Evolutionary conservation across 2,888 invertebrate species (phyloP), one percentile per base, ranked within the genome.

Genomic region (Phengaris arion): DNA sequence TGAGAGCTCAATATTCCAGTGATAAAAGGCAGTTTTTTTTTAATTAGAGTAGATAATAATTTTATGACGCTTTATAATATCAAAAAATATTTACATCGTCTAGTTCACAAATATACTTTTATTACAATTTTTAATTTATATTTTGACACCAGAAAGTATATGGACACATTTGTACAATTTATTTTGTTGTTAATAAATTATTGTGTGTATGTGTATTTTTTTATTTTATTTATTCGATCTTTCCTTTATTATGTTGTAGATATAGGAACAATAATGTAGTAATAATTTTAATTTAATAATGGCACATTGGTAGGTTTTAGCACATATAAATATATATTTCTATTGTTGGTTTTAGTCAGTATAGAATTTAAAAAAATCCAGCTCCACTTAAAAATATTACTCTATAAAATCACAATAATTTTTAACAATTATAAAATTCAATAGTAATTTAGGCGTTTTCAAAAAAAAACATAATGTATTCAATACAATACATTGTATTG

Each of bases 161-260:
- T 22, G 9, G 57, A 59, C 64, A 35, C 35, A 35, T 64, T 35
- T 35, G 64, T 64, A 45, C 64, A 64, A 64, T 22, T 64, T 64
- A 64, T 64, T 64, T 64, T 64, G 64, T 64, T 64, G 64, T 64
- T 45, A 64, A 64, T 64, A 64, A 64, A 64, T 64, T 64, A 64
- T 64, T 64, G 35, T 64, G 13, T 35, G 64, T 35, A 64, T 64
- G 64, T 64, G 64, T 6, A 64, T 10, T 64, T 35, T 59, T 35
- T 64, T 35, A 45, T 64, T 64, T 64, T 64, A 64, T 64, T 64
- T 64, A 35, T 64, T 35, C 12, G 7, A 52, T 52, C 1, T 64
- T 45, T 64, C 64, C 64, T 45, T 64, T 12, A 45, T 64, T 64
- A 64, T 12, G 12, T 52, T 52, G 8, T 45, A 64, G 12, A 35